Evolutionary conservation across 2,113 vertebrate genomes (phyloP).

Genomic region (Paraplagusia blochii): DNA sequence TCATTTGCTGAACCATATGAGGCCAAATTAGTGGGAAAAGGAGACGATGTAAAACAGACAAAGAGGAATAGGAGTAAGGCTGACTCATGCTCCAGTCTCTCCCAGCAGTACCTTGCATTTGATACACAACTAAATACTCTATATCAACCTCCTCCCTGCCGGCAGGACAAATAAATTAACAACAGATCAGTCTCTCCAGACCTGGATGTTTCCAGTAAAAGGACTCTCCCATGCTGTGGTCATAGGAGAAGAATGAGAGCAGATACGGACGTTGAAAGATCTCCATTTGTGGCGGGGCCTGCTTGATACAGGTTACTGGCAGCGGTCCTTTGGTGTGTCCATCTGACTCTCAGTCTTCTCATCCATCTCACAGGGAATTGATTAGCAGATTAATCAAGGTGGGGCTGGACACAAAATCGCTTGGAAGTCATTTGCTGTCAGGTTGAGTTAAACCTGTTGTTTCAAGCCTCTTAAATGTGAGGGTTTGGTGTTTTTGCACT

Average conservation of each 20-base stretch:
- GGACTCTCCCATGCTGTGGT: slow-evolving; percentile 48
- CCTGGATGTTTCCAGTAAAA: slow-evolving; percentile 50
- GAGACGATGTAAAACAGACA: slow-evolving; percentile 47
- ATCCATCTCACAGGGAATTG: neutral
- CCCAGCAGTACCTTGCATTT: slow-evolving; percentile 58
- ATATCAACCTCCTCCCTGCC: slow-evolving; percentile 57
- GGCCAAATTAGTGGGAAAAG: slow-evolving; percentile 29
- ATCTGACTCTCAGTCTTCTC: neutral
- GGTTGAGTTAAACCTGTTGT: neutral
- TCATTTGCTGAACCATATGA: slow-evolving; percentile 30
- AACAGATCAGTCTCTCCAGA: slow-evolving; percentile 45
- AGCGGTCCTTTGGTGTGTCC: neutral
- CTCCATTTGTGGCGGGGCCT: slow-evolving; percentile 1
- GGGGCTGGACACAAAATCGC: slow-evolving; percentile 1
- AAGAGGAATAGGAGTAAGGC: slow-evolving; percentile 36
- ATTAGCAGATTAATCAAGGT: slow-evolving; percentile 4
- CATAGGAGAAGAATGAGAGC: slow-evolving; percentile 50
- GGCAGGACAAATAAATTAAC: slow-evolving; percentile 62
- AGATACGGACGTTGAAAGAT: slow-evolving; percentile 18
- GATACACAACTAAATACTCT: slow-evolving; percentile 58
- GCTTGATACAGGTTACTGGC: slow-evolving; percentile 4
- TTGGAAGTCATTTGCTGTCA: neutral
- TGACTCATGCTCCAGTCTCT: slow-evolving; percentile 58
- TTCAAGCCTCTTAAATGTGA: neutral
- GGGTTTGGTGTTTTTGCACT: neutral